phyloP scores from a whole-genome alignment of 2,113 vertebrate species.

The Alexandromys fortis region DNA sequence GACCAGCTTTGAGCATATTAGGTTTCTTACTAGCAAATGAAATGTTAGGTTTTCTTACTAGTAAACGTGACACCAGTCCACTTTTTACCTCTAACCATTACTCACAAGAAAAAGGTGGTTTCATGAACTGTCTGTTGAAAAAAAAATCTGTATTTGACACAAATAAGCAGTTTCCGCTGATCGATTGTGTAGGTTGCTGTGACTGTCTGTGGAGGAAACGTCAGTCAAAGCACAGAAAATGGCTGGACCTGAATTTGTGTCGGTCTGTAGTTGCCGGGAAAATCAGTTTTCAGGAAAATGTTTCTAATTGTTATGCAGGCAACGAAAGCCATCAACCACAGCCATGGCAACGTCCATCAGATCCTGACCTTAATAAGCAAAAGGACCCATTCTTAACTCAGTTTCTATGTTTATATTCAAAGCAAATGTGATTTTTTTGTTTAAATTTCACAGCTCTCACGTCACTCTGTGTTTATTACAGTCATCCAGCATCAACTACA shows the following conservation, averaged over 20 bases:
- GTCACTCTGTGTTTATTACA: slow-evolving; percentile 48
- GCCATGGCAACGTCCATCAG: slow-evolving; percentile 72
- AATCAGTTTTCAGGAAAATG: slow-evolving; percentile 71
- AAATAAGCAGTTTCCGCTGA: slow-evolving; percentile 73
- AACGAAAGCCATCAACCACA: slow-evolving; percentile 70
- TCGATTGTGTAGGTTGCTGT: slow-evolving; percentile 65
- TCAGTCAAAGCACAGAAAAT: slow-evolving; percentile 56
- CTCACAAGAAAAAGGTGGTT: slow-evolving; percentile 72
- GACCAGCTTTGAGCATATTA: slow-evolving; percentile 57
- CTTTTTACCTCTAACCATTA: slow-evolving; percentile 73
- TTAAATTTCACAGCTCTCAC: slow-evolving; percentile 63
- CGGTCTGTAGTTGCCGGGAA: slow-evolving; percentile 53
- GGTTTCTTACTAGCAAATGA: slow-evolving; percentile 61
- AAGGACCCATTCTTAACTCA: slow-evolving; percentile 73
- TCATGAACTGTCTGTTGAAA: slow-evolving; percentile 69
- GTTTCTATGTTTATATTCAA: slow-evolving; percentile 81
- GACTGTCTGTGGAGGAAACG: slow-evolving; percentile 43
- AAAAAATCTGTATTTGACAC: slow-evolving; percentile 68
- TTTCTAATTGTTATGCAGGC: slow-evolving; percentile 80
- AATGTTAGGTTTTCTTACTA: background rate
- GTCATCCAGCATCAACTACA: slow-evolving; percentile 31
- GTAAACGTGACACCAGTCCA: slow-evolving; percentile 64
- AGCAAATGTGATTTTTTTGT: slow-evolving; percentile 60
- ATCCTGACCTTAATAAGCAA: slow-evolving; percentile 74
- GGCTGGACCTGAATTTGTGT: slow-evolving; percentile 69